Base-by-base conservation (phyloP, 2,888 invertebrate species). In the Nebria brevicollis region DNA sequence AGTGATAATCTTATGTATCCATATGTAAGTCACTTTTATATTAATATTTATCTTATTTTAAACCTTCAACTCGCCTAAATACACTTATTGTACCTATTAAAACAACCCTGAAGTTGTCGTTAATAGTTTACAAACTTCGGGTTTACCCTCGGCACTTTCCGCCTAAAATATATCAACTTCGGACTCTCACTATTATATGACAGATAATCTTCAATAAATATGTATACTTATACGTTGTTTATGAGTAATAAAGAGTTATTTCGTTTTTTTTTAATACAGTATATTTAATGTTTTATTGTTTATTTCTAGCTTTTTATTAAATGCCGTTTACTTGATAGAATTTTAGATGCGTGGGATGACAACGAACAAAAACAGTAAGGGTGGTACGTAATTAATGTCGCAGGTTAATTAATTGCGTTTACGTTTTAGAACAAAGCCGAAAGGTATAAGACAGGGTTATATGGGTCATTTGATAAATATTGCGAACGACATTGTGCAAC, bases 321-420 rank as follows among this genome's bases (percentile, higher is more conserved):
- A 87, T 95, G 95, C 89, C 94, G 94, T 86, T 90, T 97, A 88
- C 90, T 96, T 84, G 93, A 94, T 85, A 93, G 94, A 88, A 92
- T 97, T 86, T 91, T 97, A 88, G 94, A 95, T 85, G 94, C 94
- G 77, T 97, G 95, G 93, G 93, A 95, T 86, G 93, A 94, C 84
- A 96, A 96, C 89, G 93, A 94, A 85, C 91, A 92, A 85, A 92
- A 92, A 88, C 94, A 94, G 96, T 96, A 90, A 94, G n/a, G n/a
- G 95, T 20, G 20, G 20, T 20, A 1, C 20, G 20, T 20, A 20
- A 41, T 66, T 20, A 76, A 25, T 5, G 1, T 72, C 1, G 26
- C 43, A 6, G 66, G 5, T 25, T 66, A 66, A 6, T 15, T 66
- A 6, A 54, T 54, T 54, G 8, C 11, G 8, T 54, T 54, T 54